These are phyloP conservation scores for Grantiella picta DNA, from an alignment of 2,113 vertebrate species.

Conservation along the genomic window DNA sequence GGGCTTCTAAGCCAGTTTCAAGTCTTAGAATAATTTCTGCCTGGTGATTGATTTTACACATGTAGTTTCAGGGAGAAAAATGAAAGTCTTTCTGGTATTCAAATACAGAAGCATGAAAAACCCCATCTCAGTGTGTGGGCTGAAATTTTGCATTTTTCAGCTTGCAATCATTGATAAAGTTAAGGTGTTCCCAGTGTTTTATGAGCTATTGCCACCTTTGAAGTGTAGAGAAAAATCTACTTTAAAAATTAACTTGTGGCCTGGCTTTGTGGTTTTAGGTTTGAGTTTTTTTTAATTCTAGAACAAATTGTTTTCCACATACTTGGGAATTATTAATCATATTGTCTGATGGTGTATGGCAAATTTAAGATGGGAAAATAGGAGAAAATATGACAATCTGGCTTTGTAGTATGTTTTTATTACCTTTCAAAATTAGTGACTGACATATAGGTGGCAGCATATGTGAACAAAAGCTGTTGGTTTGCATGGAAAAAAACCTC, in stretches of 20 bases:
- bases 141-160: not conserved
- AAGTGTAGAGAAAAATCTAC: not conserved
- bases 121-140: conserved; percentile 14
- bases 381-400: not conserved
- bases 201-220: not conserved
- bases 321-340: not conserved
- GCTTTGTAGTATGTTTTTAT: not conserved
- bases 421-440: not conserved
- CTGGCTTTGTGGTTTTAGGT: not conserved
- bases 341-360: not conserved
- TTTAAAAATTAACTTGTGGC: not conserved
- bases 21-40: not conserved
- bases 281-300: not conserved
- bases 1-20: not conserved
- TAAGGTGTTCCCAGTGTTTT: not conserved
- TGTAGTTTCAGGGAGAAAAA: conserved; percentile 8
- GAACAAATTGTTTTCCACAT: not conserved
- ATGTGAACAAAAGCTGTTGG: not conserved
- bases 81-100: conserved; percentile 33
- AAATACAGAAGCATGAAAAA: conserved; percentile 40
- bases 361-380: not conserved
- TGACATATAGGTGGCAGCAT: not conserved
- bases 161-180: not conserved
- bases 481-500: not conserved
- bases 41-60: conserved; percentile 33